A percentile compares a stretch with the other conserved stretches of the same genome.
Conservation (phyloP, 2,888 invertebrate species). For the Axea sp. region DNA sequence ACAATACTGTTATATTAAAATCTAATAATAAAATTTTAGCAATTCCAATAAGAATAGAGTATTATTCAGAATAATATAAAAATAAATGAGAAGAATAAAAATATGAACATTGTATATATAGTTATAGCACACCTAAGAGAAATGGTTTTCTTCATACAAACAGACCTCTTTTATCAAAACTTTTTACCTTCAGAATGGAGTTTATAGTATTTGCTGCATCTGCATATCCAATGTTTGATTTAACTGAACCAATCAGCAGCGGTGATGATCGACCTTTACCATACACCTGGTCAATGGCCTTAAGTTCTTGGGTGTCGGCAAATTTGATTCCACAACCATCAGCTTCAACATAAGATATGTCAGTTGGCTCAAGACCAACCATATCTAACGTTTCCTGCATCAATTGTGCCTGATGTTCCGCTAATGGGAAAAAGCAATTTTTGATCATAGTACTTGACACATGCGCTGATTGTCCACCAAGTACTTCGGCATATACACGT, state of each 20-base stretch:
- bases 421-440: conserved; percentile 22
- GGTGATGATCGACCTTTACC: conserved; percentile 57
- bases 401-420: conserved; percentile 37
- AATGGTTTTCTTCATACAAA: too few species aligned
- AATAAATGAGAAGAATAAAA: too few species aligned
- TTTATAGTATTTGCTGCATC: conserved; percentile 15
- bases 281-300: conserved; percentile 63
- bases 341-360: conserved; percentile 64
- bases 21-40: too few species aligned
- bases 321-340: conserved; percentile 83
- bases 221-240: conserved; percentile 62
- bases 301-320: conserved; percentile 71
- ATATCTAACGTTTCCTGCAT: conserved; percentile 56
- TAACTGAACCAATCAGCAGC: conserved; percentile 64
- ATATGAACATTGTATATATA: too few species aligned
- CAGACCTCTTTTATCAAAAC: too few species aligned
- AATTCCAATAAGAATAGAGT: too few species aligned
- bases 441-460: conserved; percentile 74
- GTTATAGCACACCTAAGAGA: too few species aligned
- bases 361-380: conserved; percentile 52
- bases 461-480: conserved; percentile 80
- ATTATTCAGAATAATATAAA: too few species aligned
- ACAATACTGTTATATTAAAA: too few species aligned
- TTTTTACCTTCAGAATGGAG: conserved; percentile 28
- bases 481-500: conserved; percentile 61